Conservation (phyloP, 2,113 vertebrate genomes). For the Plecotus auritus region DNA sequence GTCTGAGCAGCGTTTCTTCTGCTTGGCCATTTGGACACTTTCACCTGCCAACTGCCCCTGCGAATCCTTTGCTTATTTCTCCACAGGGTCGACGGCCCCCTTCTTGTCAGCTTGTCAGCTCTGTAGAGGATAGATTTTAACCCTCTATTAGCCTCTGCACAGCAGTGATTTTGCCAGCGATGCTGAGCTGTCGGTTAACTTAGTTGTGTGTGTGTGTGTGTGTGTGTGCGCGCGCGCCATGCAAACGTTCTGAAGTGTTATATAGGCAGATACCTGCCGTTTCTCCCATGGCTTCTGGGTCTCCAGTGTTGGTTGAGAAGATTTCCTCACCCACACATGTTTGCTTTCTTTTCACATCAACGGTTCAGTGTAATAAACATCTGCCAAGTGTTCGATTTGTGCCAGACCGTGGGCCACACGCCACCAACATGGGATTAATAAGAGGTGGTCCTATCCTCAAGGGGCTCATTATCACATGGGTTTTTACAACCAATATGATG, state of each 20-base stretch:
- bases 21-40: rapidly evolving
- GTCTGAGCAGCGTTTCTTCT: neutral
- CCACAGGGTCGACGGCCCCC: rapidly evolving
- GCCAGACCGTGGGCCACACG: neutral
- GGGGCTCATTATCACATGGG: rapidly evolving
- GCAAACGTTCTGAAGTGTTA: rapidly evolving
- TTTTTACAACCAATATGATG: rapidly evolving
- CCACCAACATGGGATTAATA: rapidly evolving
- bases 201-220: neutral
- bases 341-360: neutral
- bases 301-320: neutral
- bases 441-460: rapidly evolving
- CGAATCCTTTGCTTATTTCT: neutral
- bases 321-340: rapidly evolving
- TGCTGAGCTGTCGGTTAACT: rapidly evolving
- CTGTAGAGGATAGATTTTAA: rapidly evolving
- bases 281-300: neutral
- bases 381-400: rapidly evolving
- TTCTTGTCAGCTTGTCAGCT: neutral
- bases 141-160: neutral
- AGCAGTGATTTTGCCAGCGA: neutral
- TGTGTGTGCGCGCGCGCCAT: no score
- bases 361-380: neutral
- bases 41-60: neutral
- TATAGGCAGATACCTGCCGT: rapidly evolving